Base-by-base conservation (phyloP, 2,797 vertebrate genomes). In the Buceros bicornis region DNA sequence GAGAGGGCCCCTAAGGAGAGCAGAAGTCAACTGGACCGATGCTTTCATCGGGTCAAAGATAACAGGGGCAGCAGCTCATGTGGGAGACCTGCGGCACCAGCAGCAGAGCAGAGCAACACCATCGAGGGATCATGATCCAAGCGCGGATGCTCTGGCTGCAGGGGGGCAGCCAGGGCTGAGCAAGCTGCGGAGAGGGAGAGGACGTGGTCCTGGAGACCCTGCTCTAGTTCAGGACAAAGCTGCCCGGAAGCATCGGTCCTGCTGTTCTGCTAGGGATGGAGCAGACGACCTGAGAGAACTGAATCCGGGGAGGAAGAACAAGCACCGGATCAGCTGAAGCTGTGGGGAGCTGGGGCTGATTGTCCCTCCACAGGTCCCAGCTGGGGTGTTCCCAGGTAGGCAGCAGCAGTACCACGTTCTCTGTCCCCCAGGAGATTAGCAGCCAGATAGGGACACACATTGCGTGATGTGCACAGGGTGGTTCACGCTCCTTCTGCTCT, bases 101-200 rank as follows among this genome's bases (percentile, higher is more conserved):
- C 10, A 53, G 40, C 47, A 45, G 53, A 6, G 5, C 65, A n/a
- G 43, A 1, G 18, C 84, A 74, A 6, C 51, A 13, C 70, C 70
- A 1, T 2, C 1, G 10, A 6, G 26, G 7, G 35, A 8, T 4
- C 0, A 3, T 1, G 45, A 8, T 4, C 71, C 33, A 5, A 0
- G 10, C 1, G 0, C 0, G 37, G 82, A 19, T 29, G 58, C 35
- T 78, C 61, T 5, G 57, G 42, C 77, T 60, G 42, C 50, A 13
- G 16, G 42, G 29, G 21, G 4, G 9, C 47, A 65, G 56, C 3
- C 5, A 45, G 71, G 70, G 71, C 53, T 56, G 67, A 4, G 6
- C 6, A 8, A 8, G 43, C 66, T 4, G 61, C 66, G 48, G 11
- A 53, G 26, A 48, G 81, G 70, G 50, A 78, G 45, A 42, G 29